Percentiles rank a stretch among this genome's conserved stretches.
phyloP scores from a whole-genome alignment of 2,113 vertebrate species.

The Pteropus alecto region DNA sequence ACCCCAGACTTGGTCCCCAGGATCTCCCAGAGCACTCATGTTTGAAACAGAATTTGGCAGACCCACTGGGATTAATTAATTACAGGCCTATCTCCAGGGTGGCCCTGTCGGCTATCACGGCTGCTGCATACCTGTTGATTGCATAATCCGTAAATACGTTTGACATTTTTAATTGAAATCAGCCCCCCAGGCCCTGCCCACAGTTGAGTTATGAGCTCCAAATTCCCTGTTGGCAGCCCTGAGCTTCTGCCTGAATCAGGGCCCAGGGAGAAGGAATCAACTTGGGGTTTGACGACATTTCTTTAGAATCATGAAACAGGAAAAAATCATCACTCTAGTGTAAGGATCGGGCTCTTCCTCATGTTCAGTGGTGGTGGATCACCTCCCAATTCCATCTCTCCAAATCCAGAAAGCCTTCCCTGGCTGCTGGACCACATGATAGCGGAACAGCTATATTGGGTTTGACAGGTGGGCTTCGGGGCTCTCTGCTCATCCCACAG shows the following conservation, averaged over 20 bases:
- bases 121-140: constrained; percentile 70
- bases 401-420: background rate
- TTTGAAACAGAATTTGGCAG: constrained; percentile 66
- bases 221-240: constrained; percentile 64
- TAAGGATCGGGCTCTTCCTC: background rate
- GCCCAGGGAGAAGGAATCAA: constrained; percentile 45
- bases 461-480: background rate
- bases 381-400: background rate
- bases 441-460: background rate
- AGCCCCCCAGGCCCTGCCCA: constrained; percentile 56
- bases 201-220: constrained; percentile 62
- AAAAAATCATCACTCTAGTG: background rate
- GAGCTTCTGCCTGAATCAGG: constrained; percentile 70
- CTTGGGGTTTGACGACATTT: constrained; percentile 51
- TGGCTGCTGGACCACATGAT: background rate
- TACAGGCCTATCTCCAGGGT: constrained; percentile 72
- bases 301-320: constrained; percentile 42
- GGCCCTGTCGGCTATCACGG: constrained; percentile 55
- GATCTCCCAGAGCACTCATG: background rate
- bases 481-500: background rate
- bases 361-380: background rate
- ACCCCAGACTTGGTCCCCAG: background rate
- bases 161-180: constrained; percentile 76
- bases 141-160: constrained; percentile 73
- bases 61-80: constrained; percentile 75